phyloP scores from a whole-genome alignment of 2,797 vertebrate genomes.

The Danio choprae region DNA sequence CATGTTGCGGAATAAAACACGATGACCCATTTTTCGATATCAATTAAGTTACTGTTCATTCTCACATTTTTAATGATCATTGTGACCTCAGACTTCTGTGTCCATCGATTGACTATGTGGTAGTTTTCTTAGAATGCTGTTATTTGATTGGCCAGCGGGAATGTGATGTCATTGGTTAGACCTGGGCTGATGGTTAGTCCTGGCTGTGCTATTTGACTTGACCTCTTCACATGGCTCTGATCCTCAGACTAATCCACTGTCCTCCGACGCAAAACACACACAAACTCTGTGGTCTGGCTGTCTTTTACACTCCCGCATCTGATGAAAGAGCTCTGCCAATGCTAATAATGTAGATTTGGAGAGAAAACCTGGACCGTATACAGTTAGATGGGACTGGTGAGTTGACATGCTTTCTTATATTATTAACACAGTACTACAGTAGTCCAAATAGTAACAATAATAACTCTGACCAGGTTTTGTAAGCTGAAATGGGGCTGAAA shows the following conservation, averaged over 20 bases:
- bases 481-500: neutral
- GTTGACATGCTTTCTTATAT: neutral
- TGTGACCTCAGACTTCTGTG: neutral
- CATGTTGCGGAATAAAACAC: neutral
- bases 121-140: neutral
- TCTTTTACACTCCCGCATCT: neutral
- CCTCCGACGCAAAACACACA: conserved; percentile 5
- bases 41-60: neutral
- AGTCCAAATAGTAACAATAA: neutral
- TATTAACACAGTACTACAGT: neutral
- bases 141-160: neutral
- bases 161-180: conserved; percentile 12
- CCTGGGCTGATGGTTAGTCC: neutral
- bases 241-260: conserved; percentile 36
- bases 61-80: neutral
- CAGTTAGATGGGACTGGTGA: conserved; percentile 29
- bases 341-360: neutral
- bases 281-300: neutral
- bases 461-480: neutral
- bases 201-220: conserved; percentile 28
- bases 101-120: neutral
- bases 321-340: neutral
- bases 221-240: conserved; percentile 16
- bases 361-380: conserved; percentile 4
- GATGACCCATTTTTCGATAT: neutral